Conservation (phyloP, 1,140 invertebrate genomes). For the Oedothorax gibbosus region DNA sequence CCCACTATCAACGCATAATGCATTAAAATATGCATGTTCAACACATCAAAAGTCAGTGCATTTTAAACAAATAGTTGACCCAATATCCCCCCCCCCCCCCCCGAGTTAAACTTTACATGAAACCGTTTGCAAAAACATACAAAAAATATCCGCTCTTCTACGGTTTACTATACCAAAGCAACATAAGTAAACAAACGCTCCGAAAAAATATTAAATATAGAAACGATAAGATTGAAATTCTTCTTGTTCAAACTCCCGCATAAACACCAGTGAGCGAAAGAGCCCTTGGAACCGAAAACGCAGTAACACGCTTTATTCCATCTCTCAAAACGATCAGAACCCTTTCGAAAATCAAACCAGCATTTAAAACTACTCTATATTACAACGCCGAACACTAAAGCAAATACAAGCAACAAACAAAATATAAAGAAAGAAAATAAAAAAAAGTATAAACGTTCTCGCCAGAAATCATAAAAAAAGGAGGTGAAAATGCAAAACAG, state of each 20-base stretch:
- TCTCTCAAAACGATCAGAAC: constrained; percentile 18
- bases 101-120: no score
- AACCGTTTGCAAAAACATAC: neutral
- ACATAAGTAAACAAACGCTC: constrained; percentile 20
- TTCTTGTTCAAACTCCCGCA: neutral
- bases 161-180: neutral
- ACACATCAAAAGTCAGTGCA: no score
- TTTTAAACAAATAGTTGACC: no score
- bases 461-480: constrained; percentile 47
- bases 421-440: no score
- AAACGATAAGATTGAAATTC: constrained; percentile 51
- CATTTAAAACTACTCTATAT: constrained; percentile 51
- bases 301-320: constrained; percentile 14
- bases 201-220: constrained; percentile 54
- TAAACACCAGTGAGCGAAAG: neutral
- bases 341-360: constrained; percentile 47
- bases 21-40: no score
- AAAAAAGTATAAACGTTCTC: constrained; percentile 40
- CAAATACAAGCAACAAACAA: constrained; percentile 39
- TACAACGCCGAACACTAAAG: constrained; percentile 30
- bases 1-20: no score
- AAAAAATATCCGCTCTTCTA: constrained; percentile 12
- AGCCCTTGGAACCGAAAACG: neutral
- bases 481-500: constrained; percentile 38
- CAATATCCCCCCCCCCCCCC: no score